Conservation (phyloP, 2,797 vertebrate species). For the Sebastes taczanowskii region DNA sequence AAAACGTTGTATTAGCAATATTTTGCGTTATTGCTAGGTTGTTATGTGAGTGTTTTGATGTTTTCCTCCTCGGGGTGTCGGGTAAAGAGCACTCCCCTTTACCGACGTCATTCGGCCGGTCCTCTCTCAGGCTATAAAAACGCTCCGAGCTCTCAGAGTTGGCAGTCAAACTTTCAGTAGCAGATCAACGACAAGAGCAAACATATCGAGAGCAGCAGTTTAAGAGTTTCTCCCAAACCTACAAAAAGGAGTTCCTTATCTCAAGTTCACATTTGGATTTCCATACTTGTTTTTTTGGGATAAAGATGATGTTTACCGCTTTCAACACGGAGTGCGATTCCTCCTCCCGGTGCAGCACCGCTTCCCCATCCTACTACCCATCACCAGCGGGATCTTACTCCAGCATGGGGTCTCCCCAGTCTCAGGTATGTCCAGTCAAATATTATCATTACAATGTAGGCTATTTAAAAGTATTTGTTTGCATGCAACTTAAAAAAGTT, state of each 20-base stretch:
- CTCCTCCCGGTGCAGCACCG: conserved; percentile 95
- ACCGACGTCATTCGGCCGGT: conserved; percentile 41
- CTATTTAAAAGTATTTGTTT: not conserved
- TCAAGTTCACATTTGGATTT: conserved; percentile 45
- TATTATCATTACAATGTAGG: not conserved
- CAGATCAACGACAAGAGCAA: not conserved
- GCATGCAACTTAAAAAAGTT: not conserved
- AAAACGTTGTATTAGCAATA: fast-evolving
- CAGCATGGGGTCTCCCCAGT: conserved; percentile 89
- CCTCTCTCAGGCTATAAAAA: conserved; percentile 57
- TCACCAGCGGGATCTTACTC: conserved; percentile 92
- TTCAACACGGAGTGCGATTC: conserved; percentile 91
- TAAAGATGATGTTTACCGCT: conserved; percentile 88
- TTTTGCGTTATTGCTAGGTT: not conserved
- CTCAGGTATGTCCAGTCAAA: conserved; percentile 84
- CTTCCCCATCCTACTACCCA: conserved; percentile 91
- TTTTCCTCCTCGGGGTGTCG: not conserved
- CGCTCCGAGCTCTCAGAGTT: not conserved
- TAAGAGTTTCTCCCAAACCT: conserved; percentile 17
- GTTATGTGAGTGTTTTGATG: conserved; percentile 24
- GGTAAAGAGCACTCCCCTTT: not conserved
- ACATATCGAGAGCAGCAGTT: not conserved
- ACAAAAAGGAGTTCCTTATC: conserved; percentile 38
- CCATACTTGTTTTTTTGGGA: not conserved
- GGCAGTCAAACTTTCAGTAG: conserved; percentile 70